These are phyloP conservation scores for Melierax canorus DNA, from an alignment of 2,113 vertebrate genomes.

Conservation along the genomic window DNA sequence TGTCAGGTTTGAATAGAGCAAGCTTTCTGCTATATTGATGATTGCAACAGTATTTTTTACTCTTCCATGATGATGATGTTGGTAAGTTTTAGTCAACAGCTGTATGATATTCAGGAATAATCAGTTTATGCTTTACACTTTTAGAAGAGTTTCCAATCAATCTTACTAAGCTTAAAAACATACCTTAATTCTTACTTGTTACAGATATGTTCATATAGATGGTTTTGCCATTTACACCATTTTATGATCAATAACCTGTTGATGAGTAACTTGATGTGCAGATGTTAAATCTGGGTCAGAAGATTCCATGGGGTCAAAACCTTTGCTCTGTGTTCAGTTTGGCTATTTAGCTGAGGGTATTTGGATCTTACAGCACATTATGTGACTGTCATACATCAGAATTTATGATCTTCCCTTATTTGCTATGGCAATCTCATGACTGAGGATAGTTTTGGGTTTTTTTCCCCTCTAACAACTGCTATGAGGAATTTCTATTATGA, in stretches of 20 bases:
- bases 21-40: background rate
- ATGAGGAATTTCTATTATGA: background rate
- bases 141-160: background rate
- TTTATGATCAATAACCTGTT: background rate
- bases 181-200: background rate
- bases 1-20: background rate
- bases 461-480: background rate
- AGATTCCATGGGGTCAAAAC: background rate
- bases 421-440: background rate
- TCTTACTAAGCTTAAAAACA: background rate
- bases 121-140: background rate
- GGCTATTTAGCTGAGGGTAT: background rate
- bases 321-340: background rate
- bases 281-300: background rate
- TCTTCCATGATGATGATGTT: background rate
- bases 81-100: background rate
- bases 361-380: background rate
- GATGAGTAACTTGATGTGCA: background rate
- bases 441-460: background rate
- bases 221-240: background rate
- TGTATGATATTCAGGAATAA: background rate
- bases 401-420: background rate
- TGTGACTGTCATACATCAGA: background rate
- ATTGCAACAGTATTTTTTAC: background rate
- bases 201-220: background rate